Evolutionary conservation across 2,888 invertebrate genomes (phyloP), one percentile per base, ranked within the genome.

Genomic region (Eumacrocentrus americanus): DNA sequence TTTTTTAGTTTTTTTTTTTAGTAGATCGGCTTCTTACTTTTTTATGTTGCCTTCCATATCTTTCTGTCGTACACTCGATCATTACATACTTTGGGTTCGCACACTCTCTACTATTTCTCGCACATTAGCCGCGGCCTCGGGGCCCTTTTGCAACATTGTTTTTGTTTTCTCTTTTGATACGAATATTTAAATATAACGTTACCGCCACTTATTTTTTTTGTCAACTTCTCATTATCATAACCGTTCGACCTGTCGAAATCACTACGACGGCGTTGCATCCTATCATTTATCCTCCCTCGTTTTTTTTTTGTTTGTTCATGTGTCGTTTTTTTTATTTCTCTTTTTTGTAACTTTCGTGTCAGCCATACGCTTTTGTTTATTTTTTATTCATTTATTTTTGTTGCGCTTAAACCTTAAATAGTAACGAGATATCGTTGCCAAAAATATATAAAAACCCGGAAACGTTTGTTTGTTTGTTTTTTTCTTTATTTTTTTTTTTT

Each of bases 341-440:
- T 34, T 44, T 54, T 52, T 54, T 54, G 59, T 64, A 62, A 58
- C 64, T 67, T 64, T 67, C 62, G 4, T 44, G 11, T 23, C 46
- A 22, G 20, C 46, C 20, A 11, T 22, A 42, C 42, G 20, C 37
- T 58, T 53, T 50, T 46, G 37, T 57, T 65, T 62, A 51, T 61
- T 66, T 69, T 67, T 57, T 64, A n/a, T 52, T 23, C 48, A 54
- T 50, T 57, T 54, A 67, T 64, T 71, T 71, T 75, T 72, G 70
- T 75, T 74, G 73, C 72, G 73, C 76, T 78, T 76, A 76, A 74
- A 75, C 69, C 73, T 78, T 80, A 79, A 74, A 73, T 76, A 77
- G 73, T 80, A 79, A 76, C 76, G 78, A 79, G 79, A 80, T 77
- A 77, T 80, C 77, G 75, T 79, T 80, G 80, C 80, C 80, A 78